Percentiles rank a stretch among this genome's conserved stretches.
phyloP scores from a whole-genome alignment of 2,888 invertebrate genomes.

The Digitonthophagus gazella region DNA sequence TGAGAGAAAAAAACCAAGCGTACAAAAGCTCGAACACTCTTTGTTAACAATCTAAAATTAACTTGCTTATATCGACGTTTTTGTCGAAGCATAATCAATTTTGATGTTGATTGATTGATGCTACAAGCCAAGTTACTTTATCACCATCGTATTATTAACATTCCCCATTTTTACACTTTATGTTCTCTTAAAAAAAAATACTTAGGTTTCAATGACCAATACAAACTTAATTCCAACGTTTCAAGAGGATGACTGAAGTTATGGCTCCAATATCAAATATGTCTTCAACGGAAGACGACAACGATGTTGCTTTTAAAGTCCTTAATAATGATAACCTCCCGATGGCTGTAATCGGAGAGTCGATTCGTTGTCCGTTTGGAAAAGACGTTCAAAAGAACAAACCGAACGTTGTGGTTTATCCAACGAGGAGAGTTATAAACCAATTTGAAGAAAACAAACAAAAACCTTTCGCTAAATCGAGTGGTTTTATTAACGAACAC shows the following conservation, averaged over 20 bases:
- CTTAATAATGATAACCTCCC: conserved; percentile 50
- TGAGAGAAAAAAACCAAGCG: background rate
- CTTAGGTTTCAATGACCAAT: background rate
- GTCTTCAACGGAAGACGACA: conserved; percentile 41
- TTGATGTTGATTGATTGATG: too few species aligned
- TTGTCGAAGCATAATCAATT: background rate
- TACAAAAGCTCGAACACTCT: too few species aligned
- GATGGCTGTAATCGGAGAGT: conserved; percentile 44
- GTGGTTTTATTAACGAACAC: conserved; percentile 39
- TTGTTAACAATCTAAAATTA: background rate
- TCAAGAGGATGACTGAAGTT: conserved; percentile 25
- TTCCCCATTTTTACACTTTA: background rate
- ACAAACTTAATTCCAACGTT: background rate
- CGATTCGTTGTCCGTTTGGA: conserved; percentile 48
- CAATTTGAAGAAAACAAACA: conserved; percentile 44
- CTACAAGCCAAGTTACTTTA: too few species aligned
- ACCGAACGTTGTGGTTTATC: conserved; percentile 59
- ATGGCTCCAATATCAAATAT: conserved; percentile 30
- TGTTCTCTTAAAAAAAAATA: background rate
- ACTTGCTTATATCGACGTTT: background rate
- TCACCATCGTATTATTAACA: too few species aligned
- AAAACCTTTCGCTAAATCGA: conserved; percentile 46
- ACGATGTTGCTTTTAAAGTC: conserved; percentile 49
- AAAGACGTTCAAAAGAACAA: conserved; percentile 46
- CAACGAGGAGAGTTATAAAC: conserved; percentile 50